Percentiles rank a stretch among this genome's conserved stretches.
Conservation (phyloP, 1,140 invertebrate species). For the Dendroctonus ponderosae region DNA sequence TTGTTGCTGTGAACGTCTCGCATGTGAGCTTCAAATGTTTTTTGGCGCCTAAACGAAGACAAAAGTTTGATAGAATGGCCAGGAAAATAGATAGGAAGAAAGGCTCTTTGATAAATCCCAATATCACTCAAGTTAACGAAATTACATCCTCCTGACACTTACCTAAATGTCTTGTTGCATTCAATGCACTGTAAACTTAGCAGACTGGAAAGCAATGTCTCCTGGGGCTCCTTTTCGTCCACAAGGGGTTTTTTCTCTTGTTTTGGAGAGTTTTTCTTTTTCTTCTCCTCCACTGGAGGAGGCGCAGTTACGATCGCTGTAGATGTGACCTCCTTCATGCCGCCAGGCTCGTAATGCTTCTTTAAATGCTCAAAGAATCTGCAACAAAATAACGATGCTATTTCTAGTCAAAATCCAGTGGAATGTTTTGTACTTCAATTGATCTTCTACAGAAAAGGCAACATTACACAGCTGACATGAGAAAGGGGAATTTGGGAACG, state of each 20-base stretch:
- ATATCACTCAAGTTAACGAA: no score
- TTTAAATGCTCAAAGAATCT: conserved; percentile 79
- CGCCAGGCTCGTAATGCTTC: conserved; percentile 70
- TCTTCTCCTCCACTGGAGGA: conserved; percentile 15
- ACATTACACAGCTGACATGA: conserved; percentile 68
- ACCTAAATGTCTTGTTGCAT: conserved; percentile 62
- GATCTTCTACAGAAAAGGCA: conserved; percentile 57
- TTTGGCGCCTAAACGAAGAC: conserved; percentile 54
- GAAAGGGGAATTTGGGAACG: conserved; percentile 50
- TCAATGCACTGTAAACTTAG: conserved; percentile 55
- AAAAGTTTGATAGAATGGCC: neutral
- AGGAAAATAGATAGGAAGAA: neutral
- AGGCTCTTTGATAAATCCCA: no score
- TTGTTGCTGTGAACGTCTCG: conserved; percentile 56
- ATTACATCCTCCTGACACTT: neutral
- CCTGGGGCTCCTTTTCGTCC: conserved; percentile 38
- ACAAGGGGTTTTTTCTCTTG: conserved; percentile 37
- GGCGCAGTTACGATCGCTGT: neutral
- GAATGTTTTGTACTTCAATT: conserved; percentile 53
- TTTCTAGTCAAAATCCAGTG: neutral
- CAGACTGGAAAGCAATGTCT: conserved; percentile 44
- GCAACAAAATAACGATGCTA: conserved; percentile 8
- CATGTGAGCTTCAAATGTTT: conserved; percentile 64
- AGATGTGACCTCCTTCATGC: conserved; percentile 3
- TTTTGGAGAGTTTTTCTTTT: conserved; percentile 21